phyloP scores from a whole-genome alignment of 2,113 vertebrate species.

The Gymnogyps californianus region DNA sequence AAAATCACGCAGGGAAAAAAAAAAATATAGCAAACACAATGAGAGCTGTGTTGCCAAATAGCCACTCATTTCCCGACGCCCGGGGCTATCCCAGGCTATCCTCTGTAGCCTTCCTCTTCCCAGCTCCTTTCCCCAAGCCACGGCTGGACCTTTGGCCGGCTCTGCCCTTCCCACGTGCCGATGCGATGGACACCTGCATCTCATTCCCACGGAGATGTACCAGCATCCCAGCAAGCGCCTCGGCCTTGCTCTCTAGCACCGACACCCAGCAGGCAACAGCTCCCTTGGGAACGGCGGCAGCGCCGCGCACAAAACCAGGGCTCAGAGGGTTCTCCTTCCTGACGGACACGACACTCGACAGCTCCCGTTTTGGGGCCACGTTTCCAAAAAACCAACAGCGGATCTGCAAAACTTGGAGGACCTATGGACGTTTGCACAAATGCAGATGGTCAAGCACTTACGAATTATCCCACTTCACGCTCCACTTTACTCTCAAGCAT shows the following conservation, averaged over 20 bases:
- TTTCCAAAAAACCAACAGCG: rapidly evolving
- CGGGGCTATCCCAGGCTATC: neutral
- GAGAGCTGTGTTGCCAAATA: neutral
- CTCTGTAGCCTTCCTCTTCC: neutral
- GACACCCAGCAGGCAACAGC: neutral
- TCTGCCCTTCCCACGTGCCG: rapidly evolving
- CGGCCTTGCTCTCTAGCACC: neutral
- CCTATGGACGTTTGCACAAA: neutral
- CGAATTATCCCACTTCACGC: neutral
- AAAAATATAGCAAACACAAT: neutral
- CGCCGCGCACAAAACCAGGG: neutral
- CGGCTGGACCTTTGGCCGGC: neutral
- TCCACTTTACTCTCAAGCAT: neutral
- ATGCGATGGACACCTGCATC: neutral
- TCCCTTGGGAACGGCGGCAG: neutral
- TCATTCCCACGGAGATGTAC: neutral
- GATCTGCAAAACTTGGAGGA: neutral
- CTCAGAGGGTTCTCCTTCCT: neutral
- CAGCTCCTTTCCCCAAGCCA: neutral
- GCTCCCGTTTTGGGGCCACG: rapidly evolving
- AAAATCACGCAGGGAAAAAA: neutral
- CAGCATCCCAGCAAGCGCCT: neutral
- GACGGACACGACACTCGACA: rapidly evolving
- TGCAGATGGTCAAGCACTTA: neutral
- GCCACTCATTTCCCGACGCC: rapidly evolving